A percentile compares a stretch with the other conserved stretches of the same genome.
Evolutionary conservation across 2,113 vertebrate species (phyloP).

Genomic region (Petroica traversi): DNA sequence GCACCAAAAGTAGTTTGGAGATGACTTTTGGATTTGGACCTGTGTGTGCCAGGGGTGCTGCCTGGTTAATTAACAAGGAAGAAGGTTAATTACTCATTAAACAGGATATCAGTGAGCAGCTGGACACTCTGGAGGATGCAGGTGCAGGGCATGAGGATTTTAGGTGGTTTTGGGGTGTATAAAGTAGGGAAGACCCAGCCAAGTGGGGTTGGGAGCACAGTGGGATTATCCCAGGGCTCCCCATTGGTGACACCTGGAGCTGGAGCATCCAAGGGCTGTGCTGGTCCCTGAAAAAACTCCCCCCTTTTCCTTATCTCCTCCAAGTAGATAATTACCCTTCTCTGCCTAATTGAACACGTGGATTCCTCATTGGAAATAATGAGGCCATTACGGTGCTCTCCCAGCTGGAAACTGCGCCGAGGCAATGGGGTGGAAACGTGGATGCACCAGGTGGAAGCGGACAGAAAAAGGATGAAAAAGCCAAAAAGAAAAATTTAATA

Average conservation of each 20-base stretch:
- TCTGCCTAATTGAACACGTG: constrained; percentile 57
- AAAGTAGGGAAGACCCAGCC: not conserved
- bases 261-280: not conserved
- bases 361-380: constrained; percentile 54
- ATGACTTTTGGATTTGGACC: not conserved
- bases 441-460: constrained; percentile 1
- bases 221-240: accelerated
- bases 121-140: not conserved
- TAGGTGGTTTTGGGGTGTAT: not conserved
- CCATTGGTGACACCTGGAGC: accelerated
- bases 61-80: not conserved
- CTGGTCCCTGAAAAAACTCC: not conserved
- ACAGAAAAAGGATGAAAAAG: not conserved
- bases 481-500: not conserved
- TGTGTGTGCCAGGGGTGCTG: not conserved
- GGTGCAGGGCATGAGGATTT: not conserved
- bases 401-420: not conserved
- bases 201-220: not conserved
- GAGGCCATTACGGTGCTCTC: constrained; percentile 55
- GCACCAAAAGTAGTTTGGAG: not conserved
- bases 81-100: constrained; percentile 33
- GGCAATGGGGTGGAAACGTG: not conserved
- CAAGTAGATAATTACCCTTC: constrained; percentile 66
- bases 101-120: not conserved
- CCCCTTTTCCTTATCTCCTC: not conserved